Base-by-base conservation (phyloP, 1,140 invertebrate species). In the Euwallacea fornicatus region DNA sequence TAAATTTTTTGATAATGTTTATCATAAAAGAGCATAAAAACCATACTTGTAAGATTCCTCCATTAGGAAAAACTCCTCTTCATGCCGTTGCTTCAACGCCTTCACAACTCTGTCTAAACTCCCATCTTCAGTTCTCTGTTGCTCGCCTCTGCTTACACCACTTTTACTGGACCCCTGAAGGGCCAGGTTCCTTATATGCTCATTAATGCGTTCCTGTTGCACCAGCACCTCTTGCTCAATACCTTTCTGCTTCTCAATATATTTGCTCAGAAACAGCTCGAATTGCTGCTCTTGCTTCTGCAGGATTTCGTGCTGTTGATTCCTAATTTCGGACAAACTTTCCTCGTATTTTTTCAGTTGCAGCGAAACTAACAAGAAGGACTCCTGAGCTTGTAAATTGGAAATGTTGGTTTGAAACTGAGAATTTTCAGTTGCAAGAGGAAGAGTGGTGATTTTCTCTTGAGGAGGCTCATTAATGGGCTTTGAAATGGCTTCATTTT, bases 291-390 rank as follows among this genome's bases (percentile, higher is more conserved):
- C 83, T 71, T 85, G 84, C 47, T 78, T 80, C 43, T 76, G 72
- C 11, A 83, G 67, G 13, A 83, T 74, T 15, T 80, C 75, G 50
- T 84, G 80, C 74, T 85, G 84, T 46, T 81, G 82, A 2, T 73
- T 76, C 73, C 84, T 83, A 77, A 85, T 84, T 54, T 84, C 82
- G 6, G 79, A 58, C 41, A 85, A 71, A 2, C 77, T 81, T 7
- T 81, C 79, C 74, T 85, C 84, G 67, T 85, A 84, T 68, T 79
- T 83, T 72, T 85, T 85, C 77, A 85, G 78, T 74, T 85, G 83
- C 0, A 82, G 71, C 7, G 83, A 83, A 54, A 85, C 81, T 7
- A 83, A 69, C 13, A 85, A 56, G 66, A 85, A 83, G 0, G 82
- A 79, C 75, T 85, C 83, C 73, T 85, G 84, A 68, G 85, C 83